Evolutionary conservation across 2,113 vertebrate species (phyloP).

Genomic region (Actenoides lindsayi): DNA sequence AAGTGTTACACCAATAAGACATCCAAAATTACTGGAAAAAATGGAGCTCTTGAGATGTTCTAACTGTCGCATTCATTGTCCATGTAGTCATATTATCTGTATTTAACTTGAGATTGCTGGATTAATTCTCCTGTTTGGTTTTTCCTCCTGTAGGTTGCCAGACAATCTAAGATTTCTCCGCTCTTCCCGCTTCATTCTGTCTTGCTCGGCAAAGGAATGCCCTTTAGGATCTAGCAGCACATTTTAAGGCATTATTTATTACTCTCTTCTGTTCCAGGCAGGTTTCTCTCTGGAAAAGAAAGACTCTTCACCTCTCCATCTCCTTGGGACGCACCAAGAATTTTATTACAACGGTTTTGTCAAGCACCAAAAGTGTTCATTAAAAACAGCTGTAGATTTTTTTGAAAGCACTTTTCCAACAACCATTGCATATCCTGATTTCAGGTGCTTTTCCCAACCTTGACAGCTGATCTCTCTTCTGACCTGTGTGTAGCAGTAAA

Average conservation of each 20-base stretch:
- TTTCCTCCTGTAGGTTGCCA: not conserved
- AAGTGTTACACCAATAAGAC: not conserved
- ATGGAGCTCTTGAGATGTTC: not conserved
- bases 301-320: not conserved
- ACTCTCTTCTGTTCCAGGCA: not conserved
- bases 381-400: not conserved
- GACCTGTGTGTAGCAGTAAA: not conserved
- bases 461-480: not conserved
- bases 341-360: not conserved
- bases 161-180: not conserved
- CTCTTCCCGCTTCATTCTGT: not conserved
- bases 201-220: not conserved
- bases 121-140: not conserved
- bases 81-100: not conserved
- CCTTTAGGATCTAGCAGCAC: not conserved
- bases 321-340: not conserved
- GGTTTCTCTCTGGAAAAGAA: not conserved
- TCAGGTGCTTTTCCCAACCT: not conserved
- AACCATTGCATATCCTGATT: not conserved
- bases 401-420: not conserved
- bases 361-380: not conserved
- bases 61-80: not conserved
- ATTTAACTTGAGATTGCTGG: not conserved
- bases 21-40: not conserved
- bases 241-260: not conserved